A percentile compares a stretch with the other conserved stretches of the same genome.
Conservation (phyloP, 1,140 invertebrate genomes). For the Nasonia longicornis region DNA sequence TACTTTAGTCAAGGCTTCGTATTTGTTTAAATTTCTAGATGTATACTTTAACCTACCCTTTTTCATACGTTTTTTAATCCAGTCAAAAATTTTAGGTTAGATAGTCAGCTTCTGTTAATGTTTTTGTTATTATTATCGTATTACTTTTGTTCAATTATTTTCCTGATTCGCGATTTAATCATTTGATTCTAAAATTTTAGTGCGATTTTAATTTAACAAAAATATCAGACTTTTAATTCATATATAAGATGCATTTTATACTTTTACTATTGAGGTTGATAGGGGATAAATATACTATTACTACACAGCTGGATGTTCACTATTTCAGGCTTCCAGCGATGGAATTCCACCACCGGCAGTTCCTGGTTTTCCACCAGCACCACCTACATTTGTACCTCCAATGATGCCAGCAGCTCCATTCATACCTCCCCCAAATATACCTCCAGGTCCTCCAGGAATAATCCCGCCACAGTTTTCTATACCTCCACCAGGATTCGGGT, state of each 20-base stretch:
- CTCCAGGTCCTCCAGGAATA: conserved; percentile 73
- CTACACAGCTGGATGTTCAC: not conserved
- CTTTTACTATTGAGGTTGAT: not conserved
- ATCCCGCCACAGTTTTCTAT: conserved; percentile 80
- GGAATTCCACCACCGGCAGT: conserved; percentile 73
- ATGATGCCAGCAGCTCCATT: conserved; percentile 65
- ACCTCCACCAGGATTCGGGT: conserved; percentile 81
- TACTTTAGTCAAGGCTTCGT: not conserved
- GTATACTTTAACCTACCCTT: not conserved
- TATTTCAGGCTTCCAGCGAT: conserved; percentile 63
- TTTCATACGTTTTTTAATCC: not conserved
- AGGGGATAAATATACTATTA: not conserved
- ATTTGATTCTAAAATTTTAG: not conserved
- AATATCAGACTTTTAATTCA: not conserved
- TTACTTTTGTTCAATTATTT: not conserved
- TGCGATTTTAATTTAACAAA: not conserved
- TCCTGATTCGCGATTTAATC: not conserved
- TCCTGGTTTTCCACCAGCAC: conserved; percentile 62
- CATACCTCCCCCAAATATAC: conserved; percentile 66
- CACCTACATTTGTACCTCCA: conserved; percentile 64
- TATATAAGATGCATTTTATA: not conserved
- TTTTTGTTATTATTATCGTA: not conserved
- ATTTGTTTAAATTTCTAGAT: not conserved
- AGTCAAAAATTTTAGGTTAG: not conserved
- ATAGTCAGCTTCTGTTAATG: not conserved